Conservation (phyloP, 2,113 vertebrate species). For the Aspiorhynchus laticeps region DNA sequence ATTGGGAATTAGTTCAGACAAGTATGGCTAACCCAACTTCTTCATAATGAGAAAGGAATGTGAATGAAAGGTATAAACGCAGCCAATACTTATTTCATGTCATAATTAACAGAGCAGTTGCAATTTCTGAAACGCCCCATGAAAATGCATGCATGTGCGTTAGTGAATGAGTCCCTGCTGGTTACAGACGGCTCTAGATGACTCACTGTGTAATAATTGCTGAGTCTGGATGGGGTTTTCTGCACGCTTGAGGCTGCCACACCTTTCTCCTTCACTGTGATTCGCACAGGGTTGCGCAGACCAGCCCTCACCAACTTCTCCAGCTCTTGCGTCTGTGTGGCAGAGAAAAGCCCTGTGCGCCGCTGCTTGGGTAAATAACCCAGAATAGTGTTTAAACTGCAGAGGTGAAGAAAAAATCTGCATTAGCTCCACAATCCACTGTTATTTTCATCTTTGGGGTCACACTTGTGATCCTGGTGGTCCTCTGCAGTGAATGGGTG, state of each 20-base stretch:
- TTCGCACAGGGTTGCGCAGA: slow-evolving; percentile 91
- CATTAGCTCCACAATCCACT: not conserved
- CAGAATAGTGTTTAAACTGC: slow-evolving; percentile 91
- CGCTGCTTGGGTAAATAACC: slow-evolving; percentile 91
- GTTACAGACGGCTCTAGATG: no score
- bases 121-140: not conserved
- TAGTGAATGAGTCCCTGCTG: not conserved
- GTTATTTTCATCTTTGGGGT: not conserved
- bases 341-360: slow-evolving; percentile 93
- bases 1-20: not conserved
- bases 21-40: not conserved
- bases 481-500: not conserved
- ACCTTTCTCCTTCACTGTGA: slow-evolving; percentile 94
- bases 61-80: not conserved
- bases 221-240: slow-evolving; percentile 88
- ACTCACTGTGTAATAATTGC: slow-evolving; percentile 91
- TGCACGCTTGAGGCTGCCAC: slow-evolving; percentile 78
- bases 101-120: not conserved
- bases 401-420: not conserved
- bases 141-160: not conserved
- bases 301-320: slow-evolving; percentile 94
- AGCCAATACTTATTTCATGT: not conserved
- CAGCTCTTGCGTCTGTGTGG: slow-evolving; percentile 95
- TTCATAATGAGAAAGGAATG: not conserved
- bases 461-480: not conserved